A percentile compares a stretch with the other conserved stretches of the same genome.
These are phyloP conservation scores for Himantopus leucocephalus DNA, from an alignment of 2,113 vertebrate species.

Conservation along the genomic window DNA sequence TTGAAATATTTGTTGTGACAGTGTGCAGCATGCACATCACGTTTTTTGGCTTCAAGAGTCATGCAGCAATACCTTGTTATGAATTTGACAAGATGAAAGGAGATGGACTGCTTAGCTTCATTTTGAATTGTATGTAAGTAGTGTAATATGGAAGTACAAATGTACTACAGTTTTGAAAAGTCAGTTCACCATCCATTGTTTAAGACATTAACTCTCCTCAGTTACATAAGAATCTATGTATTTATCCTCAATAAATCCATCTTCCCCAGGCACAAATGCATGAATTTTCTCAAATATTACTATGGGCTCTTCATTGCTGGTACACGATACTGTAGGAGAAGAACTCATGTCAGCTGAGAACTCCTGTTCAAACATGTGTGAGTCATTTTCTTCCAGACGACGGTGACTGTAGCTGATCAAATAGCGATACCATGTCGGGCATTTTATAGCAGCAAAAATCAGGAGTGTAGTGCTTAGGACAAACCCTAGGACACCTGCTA, in stretches of 20 bases:
- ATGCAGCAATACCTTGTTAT: background rate
- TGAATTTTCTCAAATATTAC: constrained; percentile 71
- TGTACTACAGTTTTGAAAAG: background rate
- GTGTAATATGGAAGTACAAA: background rate
- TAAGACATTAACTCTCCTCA: constrained; percentile 44
- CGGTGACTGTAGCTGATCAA: constrained; percentile 85
- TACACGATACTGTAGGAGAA: constrained; percentile 45
- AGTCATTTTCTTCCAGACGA: constrained; percentile 75
- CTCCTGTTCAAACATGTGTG: constrained; percentile 65
- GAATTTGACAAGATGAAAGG: background rate
- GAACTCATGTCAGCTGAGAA: constrained; percentile 65
- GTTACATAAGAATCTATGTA: constrained; percentile 78
- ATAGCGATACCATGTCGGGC: constrained; percentile 83
- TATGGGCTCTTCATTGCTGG: constrained; percentile 47
- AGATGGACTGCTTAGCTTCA: background rate
- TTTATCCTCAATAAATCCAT: constrained; percentile 89
- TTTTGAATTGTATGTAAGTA: background rate
- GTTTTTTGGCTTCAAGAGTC: background rate
- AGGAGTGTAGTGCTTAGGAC: constrained; percentile 76
- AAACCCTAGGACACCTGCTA: constrained; percentile 75
- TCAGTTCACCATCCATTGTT: background rate
- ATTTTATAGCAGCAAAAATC: constrained; percentile 83
- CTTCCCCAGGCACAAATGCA: constrained; percentile 73
- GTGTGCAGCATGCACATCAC: background rate
- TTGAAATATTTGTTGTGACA: background rate